Base-by-base conservation (phyloP, 2,113 vertebrate genomes). In the Micronycteris hirsuta region DNA sequence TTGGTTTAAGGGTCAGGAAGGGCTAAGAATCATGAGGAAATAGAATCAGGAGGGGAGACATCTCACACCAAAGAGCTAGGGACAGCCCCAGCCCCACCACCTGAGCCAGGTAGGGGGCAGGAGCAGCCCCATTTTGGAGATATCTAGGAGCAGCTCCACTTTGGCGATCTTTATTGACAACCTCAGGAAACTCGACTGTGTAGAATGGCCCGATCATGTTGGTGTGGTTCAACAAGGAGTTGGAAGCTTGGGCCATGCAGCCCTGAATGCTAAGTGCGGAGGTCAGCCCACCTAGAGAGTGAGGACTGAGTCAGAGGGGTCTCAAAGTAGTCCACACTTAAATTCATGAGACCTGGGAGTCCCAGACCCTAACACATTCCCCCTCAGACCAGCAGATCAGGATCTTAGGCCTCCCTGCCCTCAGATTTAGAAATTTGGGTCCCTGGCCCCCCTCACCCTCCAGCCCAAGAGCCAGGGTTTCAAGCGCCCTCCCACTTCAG, bases 111-210 rank as follows among this genome's bases (percentile, higher is more conserved):
- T 15, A 26, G 16, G 7, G 14, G 38, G 9, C 1, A 2, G 22
- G 24, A 38, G 28, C 41, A 8, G 14, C 84, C 41, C 36, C 31
- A 33, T 4, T 76, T 17, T 2, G 41, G 41, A 9, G 41, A 17
- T 31, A 3, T 7, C 31, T 17, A 45, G 22, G 24, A 38, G 33
- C 45, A 10, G 11, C 84, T 36, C 36, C 31, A 33, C 4, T 49
- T 45, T 5, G 41, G 41, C 7, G 41, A 31, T 31, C 7, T 3
- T 28, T 17, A 45, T 73, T 14, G 24, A 7, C 70, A 43, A 19
- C 28, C 4, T 10, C 9, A 7, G 61, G 26, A 13, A 0, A 0
- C 24, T 10, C 36, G 1, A 28, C 2, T 26, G 61, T 92, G 0
- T 65, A 38, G n/a, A 97, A 93, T 36, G 52, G 17, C 33, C 96